These are phyloP conservation scores for Poeciliopsis occidentalis DNA, from an alignment of 2,113 vertebrate genomes.

Conservation along the genomic window DNA sequence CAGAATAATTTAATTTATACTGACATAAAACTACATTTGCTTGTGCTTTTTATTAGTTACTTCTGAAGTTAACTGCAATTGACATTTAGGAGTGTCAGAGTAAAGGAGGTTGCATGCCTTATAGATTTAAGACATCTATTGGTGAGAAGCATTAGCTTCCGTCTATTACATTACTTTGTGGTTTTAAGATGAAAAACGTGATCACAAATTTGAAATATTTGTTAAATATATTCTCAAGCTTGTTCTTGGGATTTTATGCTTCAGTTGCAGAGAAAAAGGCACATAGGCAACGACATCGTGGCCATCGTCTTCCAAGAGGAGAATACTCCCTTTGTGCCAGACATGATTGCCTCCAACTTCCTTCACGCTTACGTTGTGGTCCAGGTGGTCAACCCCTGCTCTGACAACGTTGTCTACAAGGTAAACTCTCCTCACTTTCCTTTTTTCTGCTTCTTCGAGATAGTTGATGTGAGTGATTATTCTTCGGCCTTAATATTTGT, in stretches of 20 bases:
- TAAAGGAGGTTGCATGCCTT: too few species aligned
- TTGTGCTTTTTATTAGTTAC: too few species aligned
- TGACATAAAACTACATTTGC: neutral
- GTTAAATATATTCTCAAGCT: neutral
- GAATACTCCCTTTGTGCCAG: slow-evolving; percentile 97
- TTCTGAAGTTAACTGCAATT: too few species aligned
- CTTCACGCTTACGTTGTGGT: slow-evolving; percentile 94
- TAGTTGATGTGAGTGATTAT: neutral
- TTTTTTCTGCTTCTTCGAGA: neutral
- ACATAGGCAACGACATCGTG: slow-evolving; percentile 98
- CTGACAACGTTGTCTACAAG: slow-evolving; percentile 90
- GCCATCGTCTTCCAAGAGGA: slow-evolving; percentile 96
- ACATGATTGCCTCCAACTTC: slow-evolving; percentile 99
- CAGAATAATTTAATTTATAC: neutral
- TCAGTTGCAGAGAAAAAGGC: slow-evolving; percentile 95
- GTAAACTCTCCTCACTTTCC: slow-evolving; percentile 54
- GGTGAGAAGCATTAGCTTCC: too few species aligned
- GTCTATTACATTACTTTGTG: neutral
- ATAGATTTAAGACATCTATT: too few species aligned
- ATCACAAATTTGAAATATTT: neutral
- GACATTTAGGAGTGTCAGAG: too few species aligned
- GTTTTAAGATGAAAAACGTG: neutral
- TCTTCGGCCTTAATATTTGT: neutral
- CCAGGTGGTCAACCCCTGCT: slow-evolving; percentile 85
- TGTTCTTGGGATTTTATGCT: slow-evolving; percentile 24